Evolutionary conservation across 2,797 vertebrate species (phyloP), one percentile per base, ranked within the genome.

Genomic region (Chelmon rostratus): DNA sequence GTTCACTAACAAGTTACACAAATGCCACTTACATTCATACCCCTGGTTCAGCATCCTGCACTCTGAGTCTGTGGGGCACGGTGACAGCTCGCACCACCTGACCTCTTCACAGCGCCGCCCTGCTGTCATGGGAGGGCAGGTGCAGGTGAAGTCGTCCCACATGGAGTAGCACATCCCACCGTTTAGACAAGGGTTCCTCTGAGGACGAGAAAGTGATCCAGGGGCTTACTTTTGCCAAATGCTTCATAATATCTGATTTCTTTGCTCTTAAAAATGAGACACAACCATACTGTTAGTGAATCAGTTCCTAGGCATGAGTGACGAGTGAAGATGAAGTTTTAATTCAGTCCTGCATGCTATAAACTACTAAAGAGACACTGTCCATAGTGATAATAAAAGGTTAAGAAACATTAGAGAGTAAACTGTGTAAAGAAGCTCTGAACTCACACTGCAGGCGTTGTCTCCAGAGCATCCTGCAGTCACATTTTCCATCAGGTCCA

Each of bases 111-210:
- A 98, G 57, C 81, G 93, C 81, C 94, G 96, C 75, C 97, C 97
- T 2, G 93, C 85, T 7, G 96, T 96, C 90, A 93, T 94, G 19
- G 92, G 88, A 16, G 97, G 96, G 59, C 97, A 99, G 0, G 91
- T 91, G 84, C 98, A 98, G 53, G 83, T 94, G 91, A 98, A 97
- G 89, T 97, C 96, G 28, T 97, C 97, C 97, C 97, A 97, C 79
- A 89, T 81, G 1, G 97, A 94, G 83, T 90, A 95, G 91, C 97
- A 99, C 79, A 94, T 69, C 4, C 97, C 97, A 25, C 96, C 95
- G 0, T 97, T 96, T 58, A 95, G 94, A 89, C 97, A 98, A 4
- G 96, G 96, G 82, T 94, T 96, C 44, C 88, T 93, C 97, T 98
- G 87, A 5, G 64, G 44, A 52, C n/a, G 59, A 91, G 71, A 68